Percentiles rank a stretch among this genome's conserved stretches.
Conservation (phyloP, 2,113 vertebrate species). For the Sus scrofa region DNA sequence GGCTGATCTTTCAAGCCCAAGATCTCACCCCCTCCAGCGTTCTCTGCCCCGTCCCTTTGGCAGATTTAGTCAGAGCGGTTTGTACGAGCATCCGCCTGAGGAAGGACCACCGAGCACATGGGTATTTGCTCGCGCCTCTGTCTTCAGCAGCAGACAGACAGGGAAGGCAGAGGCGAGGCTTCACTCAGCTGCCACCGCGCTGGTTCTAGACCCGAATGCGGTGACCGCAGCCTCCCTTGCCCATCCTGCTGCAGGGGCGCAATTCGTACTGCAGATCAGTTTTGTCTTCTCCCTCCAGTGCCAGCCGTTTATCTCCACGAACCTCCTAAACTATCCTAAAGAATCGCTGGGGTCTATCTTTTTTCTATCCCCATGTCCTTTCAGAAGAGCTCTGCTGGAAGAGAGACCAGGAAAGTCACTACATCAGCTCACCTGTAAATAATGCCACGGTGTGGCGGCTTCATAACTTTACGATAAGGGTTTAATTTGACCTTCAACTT, state of each 20-base stretch:
- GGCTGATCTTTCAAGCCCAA: neutral
- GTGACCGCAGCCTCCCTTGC: fast-evolving
- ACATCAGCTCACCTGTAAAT: neutral
- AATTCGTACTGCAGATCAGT: neutral
- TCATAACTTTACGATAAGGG: neutral
- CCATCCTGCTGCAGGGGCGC: too few relatives aligned
- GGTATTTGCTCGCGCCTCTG: too few relatives aligned
- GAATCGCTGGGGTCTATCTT: fast-evolving
- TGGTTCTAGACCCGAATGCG: neutral
- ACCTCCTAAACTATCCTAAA: neutral
- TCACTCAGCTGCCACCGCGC: fast-evolving
- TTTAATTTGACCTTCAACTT: neutral
- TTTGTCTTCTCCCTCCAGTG: neutral
- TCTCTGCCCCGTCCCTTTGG: neutral
- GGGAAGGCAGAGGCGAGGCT: neutral
- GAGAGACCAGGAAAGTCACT: neutral
- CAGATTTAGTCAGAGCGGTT: neutral
- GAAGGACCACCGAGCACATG: neutral
- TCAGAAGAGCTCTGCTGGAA: neutral
- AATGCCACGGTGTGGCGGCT: neutral
- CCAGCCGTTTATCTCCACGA: neutral
- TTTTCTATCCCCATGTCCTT: neutral
- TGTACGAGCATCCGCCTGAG: neutral
- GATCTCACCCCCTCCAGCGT: neutral
- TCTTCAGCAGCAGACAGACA: neutral